Percentiles rank a stretch among this genome's conserved stretches.
phyloP scores from a whole-genome alignment of 2,113 vertebrate genomes.

The Hemibagrus wyckioides region DNA sequence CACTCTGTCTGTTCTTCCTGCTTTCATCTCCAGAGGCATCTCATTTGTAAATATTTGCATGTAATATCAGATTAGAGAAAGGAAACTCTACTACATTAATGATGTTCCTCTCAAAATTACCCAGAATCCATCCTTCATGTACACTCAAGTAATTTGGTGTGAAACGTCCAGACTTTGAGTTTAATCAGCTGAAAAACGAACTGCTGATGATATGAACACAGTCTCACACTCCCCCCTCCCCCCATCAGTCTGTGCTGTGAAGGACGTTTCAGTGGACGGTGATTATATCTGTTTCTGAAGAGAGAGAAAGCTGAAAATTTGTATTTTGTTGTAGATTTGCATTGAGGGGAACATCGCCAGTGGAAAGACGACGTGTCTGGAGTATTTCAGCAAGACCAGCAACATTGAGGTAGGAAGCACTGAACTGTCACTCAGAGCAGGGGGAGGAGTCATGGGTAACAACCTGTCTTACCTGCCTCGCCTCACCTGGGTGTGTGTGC shows the following conservation, averaged over 20 bases:
- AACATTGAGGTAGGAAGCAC: conserved; percentile 79
- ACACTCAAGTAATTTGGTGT: neutral
- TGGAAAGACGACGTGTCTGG: conserved; percentile 92
- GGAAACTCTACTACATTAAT: neutral
- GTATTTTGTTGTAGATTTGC: conserved; percentile 76
- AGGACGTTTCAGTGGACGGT: neutral
- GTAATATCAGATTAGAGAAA: neutral
- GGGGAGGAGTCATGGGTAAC: neutral
- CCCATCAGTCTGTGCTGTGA: too few relatives aligned
- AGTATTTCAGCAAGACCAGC: conserved; percentile 83
- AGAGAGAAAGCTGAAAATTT: neutral
- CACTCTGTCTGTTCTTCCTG: neutral
- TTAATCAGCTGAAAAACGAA: neutral
- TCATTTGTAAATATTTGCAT: neutral
- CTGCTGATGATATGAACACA: neutral
- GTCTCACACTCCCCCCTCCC: neutral
- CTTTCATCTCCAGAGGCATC: neutral
- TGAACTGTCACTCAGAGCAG: neutral
- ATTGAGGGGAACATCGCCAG: conserved; percentile 95
- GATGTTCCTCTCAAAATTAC: neutral
- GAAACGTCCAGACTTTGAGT: neutral
- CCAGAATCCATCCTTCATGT: neutral
- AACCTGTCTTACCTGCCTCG: neutral
- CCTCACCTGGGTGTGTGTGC: neutral
- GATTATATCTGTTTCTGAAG: neutral